Conservation (phyloP, 2,888 invertebrate genomes). For the Catocala sponsa region DNA sequence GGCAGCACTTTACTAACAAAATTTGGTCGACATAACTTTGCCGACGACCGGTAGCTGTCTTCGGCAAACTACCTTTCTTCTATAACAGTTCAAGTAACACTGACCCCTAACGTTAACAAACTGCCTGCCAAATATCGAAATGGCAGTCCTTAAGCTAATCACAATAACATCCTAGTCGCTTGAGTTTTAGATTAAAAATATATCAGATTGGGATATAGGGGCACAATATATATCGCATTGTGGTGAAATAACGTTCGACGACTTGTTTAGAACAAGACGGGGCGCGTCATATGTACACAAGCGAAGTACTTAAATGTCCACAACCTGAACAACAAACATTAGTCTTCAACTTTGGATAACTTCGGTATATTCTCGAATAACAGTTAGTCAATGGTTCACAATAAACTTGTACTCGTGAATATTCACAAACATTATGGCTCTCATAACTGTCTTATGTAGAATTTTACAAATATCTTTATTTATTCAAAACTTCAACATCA, state of each 20-base stretch:
- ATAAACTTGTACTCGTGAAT: conserved; percentile 62
- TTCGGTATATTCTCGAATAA: conserved; percentile 65
- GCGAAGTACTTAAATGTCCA: conserved; percentile 49
- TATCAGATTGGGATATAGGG: conserved; percentile 31
- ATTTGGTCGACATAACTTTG: too few relatives aligned
- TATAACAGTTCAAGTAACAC: conserved; percentile 6
- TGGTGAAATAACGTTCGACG: conserved; percentile 26
- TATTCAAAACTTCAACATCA: conserved; percentile 80
- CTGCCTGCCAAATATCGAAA: conserved; percentile 21
- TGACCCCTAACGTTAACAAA: conserved; percentile 25
- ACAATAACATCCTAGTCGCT: conserved; percentile 30
- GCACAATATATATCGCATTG: conserved; percentile 16
- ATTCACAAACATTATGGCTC: conserved; percentile 46
- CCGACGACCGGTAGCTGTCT: neutral
- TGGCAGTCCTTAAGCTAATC: conserved; percentile 29
- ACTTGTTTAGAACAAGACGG: conserved; percentile 57
- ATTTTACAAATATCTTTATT: conserved; percentile 76
- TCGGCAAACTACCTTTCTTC: neutral
- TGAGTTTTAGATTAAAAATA: conserved; percentile 28
- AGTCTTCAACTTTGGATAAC: conserved; percentile 71
- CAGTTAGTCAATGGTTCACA: conserved; percentile 49
- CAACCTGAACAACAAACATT: conserved; percentile 59
- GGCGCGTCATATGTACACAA: conserved; percentile 65
- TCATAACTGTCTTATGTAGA: conserved; percentile 75
- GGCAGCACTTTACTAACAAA: too few relatives aligned